Evolutionary conservation across 2,888 invertebrate genomes (phyloP), one percentile per base, ranked within the genome.

Genomic region (Drosophila leonis): DNA sequence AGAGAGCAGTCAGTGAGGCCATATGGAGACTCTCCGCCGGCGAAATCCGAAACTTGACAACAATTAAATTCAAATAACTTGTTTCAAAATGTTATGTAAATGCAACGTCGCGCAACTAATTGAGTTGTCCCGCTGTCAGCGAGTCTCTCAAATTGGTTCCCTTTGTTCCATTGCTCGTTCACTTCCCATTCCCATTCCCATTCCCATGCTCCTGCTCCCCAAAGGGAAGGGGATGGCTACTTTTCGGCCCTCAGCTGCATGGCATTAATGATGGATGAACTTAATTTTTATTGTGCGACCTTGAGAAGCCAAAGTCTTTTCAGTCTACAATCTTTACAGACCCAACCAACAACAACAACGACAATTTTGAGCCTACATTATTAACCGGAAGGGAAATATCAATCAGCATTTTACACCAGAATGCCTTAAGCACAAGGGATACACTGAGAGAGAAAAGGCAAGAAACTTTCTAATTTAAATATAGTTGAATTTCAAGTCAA

Each of bases 231-330:
- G 27, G 20, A 4, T 13, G 20, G 33, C 33, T 15, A 33, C 51
- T 48, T 48, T 48, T 12, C 20, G 20, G 51, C 51, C 51, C 33
- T 33, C 56, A 42, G 41, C 61, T 56, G 33, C 52, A 49, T 61
- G 72, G 63, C 41, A 73, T 81, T 60, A 83, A 83, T 88, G 87
- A 89, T 89, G 89, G 80, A 87, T 89, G 84, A 87, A 89, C 72
- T 87, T 77, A 69, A 89, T 87, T 89, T 87, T 84, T 82, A 84
- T 87, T 74, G 66, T 65, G 68, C 84, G 83, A 83, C 87, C 89
- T 84, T 83, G 87, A 69, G 29, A 61, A 69, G 73, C 67, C 59
- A 76, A 67, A 67, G 59, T 49, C 70, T 61, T 70, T 65, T 51
- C 51, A 57, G 46, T 39, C 71, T 42, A 33, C 61, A 70, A 48